Evolutionary conservation across 2,888 invertebrate species (phyloP).

Genomic region (Orchestes rusci): DNA sequence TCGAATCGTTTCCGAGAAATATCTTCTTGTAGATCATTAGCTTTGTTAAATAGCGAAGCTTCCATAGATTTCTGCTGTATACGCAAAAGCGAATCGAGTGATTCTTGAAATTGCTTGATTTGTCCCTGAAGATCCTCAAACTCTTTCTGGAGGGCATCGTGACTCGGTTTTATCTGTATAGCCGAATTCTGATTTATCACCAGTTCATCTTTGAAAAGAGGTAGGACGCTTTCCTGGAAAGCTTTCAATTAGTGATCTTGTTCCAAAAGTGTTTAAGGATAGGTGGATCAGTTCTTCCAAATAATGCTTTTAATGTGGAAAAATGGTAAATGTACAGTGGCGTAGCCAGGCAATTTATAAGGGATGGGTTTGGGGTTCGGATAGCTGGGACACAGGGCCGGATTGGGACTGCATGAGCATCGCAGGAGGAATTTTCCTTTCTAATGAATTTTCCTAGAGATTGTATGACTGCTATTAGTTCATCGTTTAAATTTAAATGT

Average conservation of each 20-base stretch:
- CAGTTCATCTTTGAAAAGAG: constrained; percentile 74
- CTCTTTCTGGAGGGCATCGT: constrained; percentile 76
- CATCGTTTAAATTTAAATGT: no score
- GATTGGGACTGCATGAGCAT: no score
- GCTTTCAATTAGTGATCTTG: no score
- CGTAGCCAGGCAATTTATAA: no score
- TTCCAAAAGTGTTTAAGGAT: neutral
- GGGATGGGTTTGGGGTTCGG: no score
- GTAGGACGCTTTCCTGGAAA: constrained; percentile 61
- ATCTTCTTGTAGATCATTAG: constrained; percentile 92
- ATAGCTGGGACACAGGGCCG: no score
- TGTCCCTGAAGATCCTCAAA: constrained; percentile 76
- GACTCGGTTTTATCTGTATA: constrained; percentile 62
- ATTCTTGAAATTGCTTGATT: constrained; percentile 82
- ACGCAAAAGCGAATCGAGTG: constrained; percentile 70
- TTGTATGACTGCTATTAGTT: no score
- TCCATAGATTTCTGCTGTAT: constrained; percentile 74
- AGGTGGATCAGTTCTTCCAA: no score
- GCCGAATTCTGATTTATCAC: constrained; percentile 71
- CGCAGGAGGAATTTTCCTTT: no score
- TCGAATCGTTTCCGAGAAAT: constrained; percentile 92
- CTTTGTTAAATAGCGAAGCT: constrained; percentile 82
- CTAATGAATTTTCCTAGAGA: no score
- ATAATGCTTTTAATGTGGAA: no score
- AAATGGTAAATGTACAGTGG: no score